Evolutionary conservation across 23 tunicate genomes (phyloP).

Genomic region (Phallusia fumigata): DNA sequence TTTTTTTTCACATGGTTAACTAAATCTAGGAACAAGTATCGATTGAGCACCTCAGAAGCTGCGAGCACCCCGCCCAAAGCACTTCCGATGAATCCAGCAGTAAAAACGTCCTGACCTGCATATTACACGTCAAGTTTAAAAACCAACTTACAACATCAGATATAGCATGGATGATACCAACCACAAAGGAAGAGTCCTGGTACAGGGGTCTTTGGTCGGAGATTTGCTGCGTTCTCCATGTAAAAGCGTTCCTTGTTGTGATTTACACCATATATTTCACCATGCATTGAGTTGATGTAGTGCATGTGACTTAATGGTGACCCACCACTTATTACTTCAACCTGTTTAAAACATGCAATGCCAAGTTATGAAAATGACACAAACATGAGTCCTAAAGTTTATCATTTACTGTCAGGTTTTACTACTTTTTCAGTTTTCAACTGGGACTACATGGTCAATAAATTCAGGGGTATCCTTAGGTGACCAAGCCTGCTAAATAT

Average conservation of each 20-base stretch:
- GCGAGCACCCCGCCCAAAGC: slow-evolving; percentile 66
- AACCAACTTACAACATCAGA: neutral
- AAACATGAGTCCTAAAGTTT: too few species aligned
- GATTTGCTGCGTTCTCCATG: slow-evolving; percentile 35
- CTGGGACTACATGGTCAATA: neutral
- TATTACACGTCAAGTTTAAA: neutral
- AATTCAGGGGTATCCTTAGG: too few species aligned
- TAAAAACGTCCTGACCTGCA: slow-evolving; percentile 56
- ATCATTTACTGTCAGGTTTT: too few species aligned
- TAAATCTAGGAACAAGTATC: slow-evolving; percentile 40
- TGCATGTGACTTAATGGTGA: slow-evolving; percentile 73
- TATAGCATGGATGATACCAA: slow-evolving; percentile 25
- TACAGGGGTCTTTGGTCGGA: slow-evolving; percentile 57
- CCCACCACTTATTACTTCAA: slow-evolving; percentile 57
- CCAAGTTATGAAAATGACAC: too few species aligned
- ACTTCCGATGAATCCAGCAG: slow-evolving; percentile 68
- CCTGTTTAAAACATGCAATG: slow-evolving; percentile 7
- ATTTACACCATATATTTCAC: slow-evolving; percentile 82
- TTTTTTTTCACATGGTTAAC: slow-evolving; percentile 27
- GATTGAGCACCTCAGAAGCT: slow-evolving; percentile 53
- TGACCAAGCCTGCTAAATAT: too few species aligned
- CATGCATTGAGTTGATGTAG: slow-evolving; percentile 68
- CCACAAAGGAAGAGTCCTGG: slow-evolving; percentile 73
- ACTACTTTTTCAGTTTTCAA: neutral
- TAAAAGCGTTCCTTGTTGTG: slow-evolving; percentile 66